phyloP scores from a whole-genome alignment of 2,797 vertebrate species.

The Sebastes melanostomus region DNA sequence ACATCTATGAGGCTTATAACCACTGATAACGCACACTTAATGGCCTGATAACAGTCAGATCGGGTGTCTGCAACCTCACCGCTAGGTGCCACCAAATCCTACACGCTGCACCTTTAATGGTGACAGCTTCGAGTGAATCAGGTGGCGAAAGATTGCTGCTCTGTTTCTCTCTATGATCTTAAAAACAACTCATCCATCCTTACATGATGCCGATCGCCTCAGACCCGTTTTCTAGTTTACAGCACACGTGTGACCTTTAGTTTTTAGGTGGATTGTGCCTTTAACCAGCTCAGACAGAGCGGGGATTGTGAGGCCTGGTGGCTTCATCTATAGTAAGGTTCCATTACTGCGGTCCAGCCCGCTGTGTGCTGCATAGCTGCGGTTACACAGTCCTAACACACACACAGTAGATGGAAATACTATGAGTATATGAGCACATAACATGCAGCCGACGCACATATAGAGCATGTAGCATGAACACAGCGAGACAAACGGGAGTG shows the following conservation, averaged over 20 bases:
- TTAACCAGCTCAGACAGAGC: conserved; percentile 60
- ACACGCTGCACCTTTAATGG: too few relatives aligned
- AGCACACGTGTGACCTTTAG: conserved; percentile 2
- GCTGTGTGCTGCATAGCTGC: conserved; percentile 64
- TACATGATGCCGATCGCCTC: background rate
- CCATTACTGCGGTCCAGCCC: conserved; percentile 62
- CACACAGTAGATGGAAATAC: conserved; percentile 41
- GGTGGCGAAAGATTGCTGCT: background rate
- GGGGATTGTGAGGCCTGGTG: conserved; percentile 58
- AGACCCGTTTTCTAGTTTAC: background rate
- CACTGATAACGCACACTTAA: too few relatives aligned
- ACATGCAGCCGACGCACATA: conserved; percentile 2
- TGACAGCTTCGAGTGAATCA: background rate
- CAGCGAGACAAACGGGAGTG: background rate
- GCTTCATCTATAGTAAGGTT: conserved; percentile 62
- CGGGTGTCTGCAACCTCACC: too few relatives aligned
- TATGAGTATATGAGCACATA: conserved; percentile 13
- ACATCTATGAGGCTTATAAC: too few relatives aligned
- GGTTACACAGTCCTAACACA: conserved; percentile 44
- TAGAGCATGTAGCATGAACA: background rate
- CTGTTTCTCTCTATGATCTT: background rate
- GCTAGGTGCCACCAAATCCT: too few relatives aligned
- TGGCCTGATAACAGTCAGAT: too few relatives aligned
- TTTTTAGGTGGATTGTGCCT: conserved; percentile 35
- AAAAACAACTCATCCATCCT: background rate